Evolutionary conservation across 2,797 vertebrate species (phyloP).

Genomic region (Sebastes itinus): DNA sequence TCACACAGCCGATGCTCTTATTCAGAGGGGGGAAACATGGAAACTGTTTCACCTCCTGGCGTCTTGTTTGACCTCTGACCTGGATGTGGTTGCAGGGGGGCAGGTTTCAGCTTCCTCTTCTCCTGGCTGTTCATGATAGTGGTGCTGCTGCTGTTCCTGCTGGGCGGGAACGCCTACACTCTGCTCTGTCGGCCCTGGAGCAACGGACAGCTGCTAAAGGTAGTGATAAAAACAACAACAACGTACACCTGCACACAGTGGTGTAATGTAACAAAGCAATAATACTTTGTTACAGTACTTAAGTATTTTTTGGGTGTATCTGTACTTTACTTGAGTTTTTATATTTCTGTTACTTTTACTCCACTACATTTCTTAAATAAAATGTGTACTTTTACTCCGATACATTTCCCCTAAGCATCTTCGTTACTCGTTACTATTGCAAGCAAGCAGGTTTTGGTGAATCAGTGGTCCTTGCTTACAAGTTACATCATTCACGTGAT

Average conservation of each 20-base stretch:
- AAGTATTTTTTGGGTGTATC: no score
- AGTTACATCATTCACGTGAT: no score
- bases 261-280: no score
- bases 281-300: no score
- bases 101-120: constrained; percentile 89
- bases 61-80: constrained; percentile 24
- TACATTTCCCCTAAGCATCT: no score
- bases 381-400: no score
- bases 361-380: no score
- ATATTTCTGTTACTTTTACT: no score
- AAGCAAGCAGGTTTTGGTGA: no score
- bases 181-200: constrained; percentile 86
- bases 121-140: constrained; percentile 91
- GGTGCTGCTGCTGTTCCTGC: constrained; percentile 83
- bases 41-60: background rate
- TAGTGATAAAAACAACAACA: constrained; percentile 31
- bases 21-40: background rate
- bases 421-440: no score
- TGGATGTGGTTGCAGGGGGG: constrained; percentile 78
- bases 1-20: background rate
- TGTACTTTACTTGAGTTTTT: no score
- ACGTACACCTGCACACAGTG: background rate
- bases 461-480: no score
- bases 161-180: constrained; percentile 84
- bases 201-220: constrained; percentile 82